phyloP scores from a whole-genome alignment of 2,113 vertebrate genomes.

The Lichenostomus cassidix region DNA sequence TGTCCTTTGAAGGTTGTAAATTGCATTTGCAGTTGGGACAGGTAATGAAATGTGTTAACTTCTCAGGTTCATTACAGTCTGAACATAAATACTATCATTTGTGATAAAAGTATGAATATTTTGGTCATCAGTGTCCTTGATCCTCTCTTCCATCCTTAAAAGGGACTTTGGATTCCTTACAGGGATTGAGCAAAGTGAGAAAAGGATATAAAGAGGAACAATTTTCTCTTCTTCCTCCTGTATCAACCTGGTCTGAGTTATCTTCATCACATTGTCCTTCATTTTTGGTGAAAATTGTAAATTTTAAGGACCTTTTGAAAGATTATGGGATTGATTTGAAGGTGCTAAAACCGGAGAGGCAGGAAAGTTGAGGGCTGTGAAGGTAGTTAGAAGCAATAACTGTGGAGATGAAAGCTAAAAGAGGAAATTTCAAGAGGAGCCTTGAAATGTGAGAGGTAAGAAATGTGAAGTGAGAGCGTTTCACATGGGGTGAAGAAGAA shows the following conservation, averaged over 20 bases:
- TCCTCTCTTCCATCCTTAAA: neutral
- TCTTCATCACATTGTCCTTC: neutral
- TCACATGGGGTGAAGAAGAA: neutral
- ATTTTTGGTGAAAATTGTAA: neutral
- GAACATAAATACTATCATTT: neutral
- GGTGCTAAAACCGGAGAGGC: neutral
- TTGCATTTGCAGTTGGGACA: neutral
- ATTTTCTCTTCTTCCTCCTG: neutral
- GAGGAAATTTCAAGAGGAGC: rapidly evolving
- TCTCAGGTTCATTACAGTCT: neutral
- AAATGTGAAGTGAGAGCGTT: neutral
- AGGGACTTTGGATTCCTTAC: neutral
- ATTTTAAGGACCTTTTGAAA: neutral
- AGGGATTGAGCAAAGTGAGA: neutral
- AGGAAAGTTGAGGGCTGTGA: neutral
- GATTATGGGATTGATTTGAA: neutral
- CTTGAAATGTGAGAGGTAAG: neutral
- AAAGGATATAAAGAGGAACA: neutral
- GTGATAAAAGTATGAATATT: neutral
- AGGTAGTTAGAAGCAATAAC: neutral
- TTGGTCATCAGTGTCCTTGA: neutral
- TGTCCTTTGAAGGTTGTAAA: neutral
- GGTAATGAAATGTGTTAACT: neutral
- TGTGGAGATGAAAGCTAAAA: neutral
- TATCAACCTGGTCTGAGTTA: neutral